These are phyloP conservation scores for Gracilinanus agilis DNA, from an alignment of 2,113 vertebrate genomes.

Conservation along the genomic window DNA sequence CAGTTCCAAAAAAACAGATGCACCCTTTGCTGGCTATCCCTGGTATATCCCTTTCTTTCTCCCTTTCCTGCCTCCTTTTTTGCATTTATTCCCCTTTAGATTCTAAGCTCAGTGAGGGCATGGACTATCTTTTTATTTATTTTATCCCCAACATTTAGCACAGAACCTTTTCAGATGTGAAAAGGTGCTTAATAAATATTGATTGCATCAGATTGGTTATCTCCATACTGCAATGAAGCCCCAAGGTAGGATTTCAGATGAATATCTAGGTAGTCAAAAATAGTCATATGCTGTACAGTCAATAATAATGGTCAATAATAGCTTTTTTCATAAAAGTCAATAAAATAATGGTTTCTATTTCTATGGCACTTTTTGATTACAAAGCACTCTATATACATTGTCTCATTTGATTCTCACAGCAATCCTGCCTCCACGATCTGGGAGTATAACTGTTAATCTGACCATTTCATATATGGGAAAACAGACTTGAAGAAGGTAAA, in stretches of 20 bases:
- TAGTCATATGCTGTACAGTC: not conserved
- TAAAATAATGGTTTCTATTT: not conserved
- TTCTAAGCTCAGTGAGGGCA: not conserved
- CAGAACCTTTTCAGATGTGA: not conserved
- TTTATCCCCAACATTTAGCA: not conserved
- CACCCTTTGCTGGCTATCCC: not conserved
- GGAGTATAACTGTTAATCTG: not conserved
- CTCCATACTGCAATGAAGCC: not conserved
- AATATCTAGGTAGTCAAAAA: not conserved
- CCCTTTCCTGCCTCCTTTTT: not conserved
- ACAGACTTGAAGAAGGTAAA: not conserved
- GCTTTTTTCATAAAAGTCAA: not conserved
- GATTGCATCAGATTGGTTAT: not conserved
- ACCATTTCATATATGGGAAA: not conserved
- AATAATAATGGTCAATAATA: not conserved
- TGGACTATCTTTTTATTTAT: not conserved
- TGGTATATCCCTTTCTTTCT: not conserved
- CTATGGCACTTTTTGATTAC: not conserved
- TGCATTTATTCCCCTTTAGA: not conserved
- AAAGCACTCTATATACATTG: not conserved
- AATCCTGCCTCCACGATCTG: not conserved
- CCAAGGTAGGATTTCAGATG: not conserved
- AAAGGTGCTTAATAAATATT: too few relatives aligned
- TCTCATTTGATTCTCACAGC: not conserved
- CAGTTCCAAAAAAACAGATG: not conserved